phyloP scores from a whole-genome alignment of 2,888 invertebrate genomes.

The Pollenia angustigena region DNA sequence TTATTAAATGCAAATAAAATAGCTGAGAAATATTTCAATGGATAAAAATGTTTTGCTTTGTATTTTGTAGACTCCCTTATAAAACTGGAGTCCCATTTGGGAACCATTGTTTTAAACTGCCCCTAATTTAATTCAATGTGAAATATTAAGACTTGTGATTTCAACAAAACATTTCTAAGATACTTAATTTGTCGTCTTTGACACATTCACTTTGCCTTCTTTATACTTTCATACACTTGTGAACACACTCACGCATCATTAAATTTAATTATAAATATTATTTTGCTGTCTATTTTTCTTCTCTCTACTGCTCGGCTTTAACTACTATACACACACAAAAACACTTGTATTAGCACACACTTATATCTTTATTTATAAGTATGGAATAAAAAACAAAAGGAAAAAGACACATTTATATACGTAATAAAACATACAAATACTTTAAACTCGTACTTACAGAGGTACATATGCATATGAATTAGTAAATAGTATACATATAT shows the following conservation, averaged over 20 bases:
- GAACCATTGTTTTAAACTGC: neutral
- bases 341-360: neutral
- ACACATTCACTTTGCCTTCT: constrained; percentile 15
- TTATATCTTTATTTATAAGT: neutral
- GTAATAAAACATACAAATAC: neutral
- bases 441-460: neutral
- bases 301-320: neutral
- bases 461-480: constrained; percentile 17
- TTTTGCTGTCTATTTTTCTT: constrained; percentile 53
- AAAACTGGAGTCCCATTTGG: too few relatives aligned
- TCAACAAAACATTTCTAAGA: neutral
- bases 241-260: constrained; percentile 51
- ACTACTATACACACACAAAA: neutral
- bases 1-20: too few relatives aligned
- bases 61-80: too few relatives aligned
- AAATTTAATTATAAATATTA: constrained; percentile 60
- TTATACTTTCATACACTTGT: constrained; percentile 26
- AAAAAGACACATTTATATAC: neutral
- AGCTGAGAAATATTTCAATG: too few relatives aligned
- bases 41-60: too few relatives aligned
- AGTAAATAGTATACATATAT: neutral
- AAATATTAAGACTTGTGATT: neutral
- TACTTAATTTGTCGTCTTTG: neutral
- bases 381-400: neutral
- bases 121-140: too few relatives aligned